Evolutionary conservation across 2,888 invertebrate species (phyloP), one percentile per base, ranked within the genome.

Genomic region (Germaria angustata): DNA sequence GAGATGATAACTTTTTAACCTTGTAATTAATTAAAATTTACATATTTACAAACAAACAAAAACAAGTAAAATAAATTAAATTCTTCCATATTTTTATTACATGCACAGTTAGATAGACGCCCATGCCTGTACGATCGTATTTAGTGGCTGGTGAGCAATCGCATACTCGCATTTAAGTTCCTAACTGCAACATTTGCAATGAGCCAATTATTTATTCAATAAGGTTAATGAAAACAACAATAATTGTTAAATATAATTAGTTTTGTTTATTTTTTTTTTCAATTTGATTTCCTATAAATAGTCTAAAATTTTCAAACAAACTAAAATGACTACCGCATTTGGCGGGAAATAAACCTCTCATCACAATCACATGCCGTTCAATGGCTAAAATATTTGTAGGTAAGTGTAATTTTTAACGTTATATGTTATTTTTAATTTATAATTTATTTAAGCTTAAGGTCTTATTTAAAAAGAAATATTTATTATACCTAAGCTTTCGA

Each of bases 221-320:
- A 75, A 79, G 69, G 69, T 65, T 75, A 75, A 78, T 73, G 49
- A 69, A 72, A 51, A 51, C 63, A 82, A 39, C 22, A 75, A 69
- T 65, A 53, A 69, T 41, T 69, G 39, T 39, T 57, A 59, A 59
- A 61, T 49, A 28, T n/a, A n/a, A 65, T 72, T 34, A 34, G 15
- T 69, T 51, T 76, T 17, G 51, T 9, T 59, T 69, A n/a, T n/a
- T n/a, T n/a, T n/a, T n/a, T n/a, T n/a, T n/a, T n/a, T n/a, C n/a
- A n/a, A n/a, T n/a, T 41, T 49, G 22, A 36, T 55, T 65, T 71
- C 51, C 34, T 77, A 68, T 44, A 44, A 17, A 46, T 51, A 22
- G 24, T 57, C 11, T 28, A 36, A 44, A 51, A 20, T 44, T 36
- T 49, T 46, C 24, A 28, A 57, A 66, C 15, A 22, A 69, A 53